A percentile compares a stretch with the other conserved stretches of the same genome.
Conservation (phyloP, 2,888 invertebrate genomes). For the Tribolium freemani region DNA sequence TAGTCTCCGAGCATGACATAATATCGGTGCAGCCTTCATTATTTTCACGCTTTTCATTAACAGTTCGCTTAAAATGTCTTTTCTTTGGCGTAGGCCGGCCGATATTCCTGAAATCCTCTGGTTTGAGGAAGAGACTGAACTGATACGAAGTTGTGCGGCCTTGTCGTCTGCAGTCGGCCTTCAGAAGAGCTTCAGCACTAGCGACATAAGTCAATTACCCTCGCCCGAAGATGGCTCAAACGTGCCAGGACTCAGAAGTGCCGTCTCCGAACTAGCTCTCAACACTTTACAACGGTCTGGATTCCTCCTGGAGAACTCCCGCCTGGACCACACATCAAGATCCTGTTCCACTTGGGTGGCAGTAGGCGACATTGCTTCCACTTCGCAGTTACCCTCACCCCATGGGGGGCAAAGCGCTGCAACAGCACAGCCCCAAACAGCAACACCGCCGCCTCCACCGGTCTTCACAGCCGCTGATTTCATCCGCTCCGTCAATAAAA, state of each 20-base stretch:
- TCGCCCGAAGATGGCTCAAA: slow-evolving; percentile 68
- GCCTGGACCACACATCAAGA: slow-evolving; percentile 73
- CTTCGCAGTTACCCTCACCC: slow-evolving; percentile 87
- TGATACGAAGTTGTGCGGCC: slow-evolving; percentile 85
- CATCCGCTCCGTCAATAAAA: slow-evolving; percentile 84
- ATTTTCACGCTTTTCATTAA: not conserved
- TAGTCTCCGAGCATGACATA: not conserved
- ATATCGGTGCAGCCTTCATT: not conserved
- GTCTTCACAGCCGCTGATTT: slow-evolving; percentile 78
- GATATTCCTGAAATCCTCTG: slow-evolving; percentile 76
- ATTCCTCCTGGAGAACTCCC: slow-evolving; percentile 71
- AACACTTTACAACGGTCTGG: slow-evolving; percentile 72
- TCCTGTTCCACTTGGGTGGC: slow-evolving; percentile 92
- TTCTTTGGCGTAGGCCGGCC: slow-evolving; percentile 67
- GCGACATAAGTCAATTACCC: slow-evolving; percentile 78
- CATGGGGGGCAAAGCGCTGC: slow-evolving; percentile 73
- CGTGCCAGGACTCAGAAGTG: slow-evolving; percentile 64
- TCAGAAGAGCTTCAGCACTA: slow-evolving; percentile 88
- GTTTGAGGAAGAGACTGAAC: slow-evolving; percentile 83
- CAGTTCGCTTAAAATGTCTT: not conserved
- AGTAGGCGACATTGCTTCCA: slow-evolving; percentile 81
- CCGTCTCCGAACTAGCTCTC: slow-evolving; percentile 74
- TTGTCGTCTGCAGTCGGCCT: slow-evolving; percentile 84
- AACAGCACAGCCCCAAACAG: slow-evolving; percentile 42
- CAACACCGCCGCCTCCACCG: slow-evolving; percentile 68